Conservation (phyloP, 2,888 invertebrate species). For the Lapara coniferarum region DNA sequence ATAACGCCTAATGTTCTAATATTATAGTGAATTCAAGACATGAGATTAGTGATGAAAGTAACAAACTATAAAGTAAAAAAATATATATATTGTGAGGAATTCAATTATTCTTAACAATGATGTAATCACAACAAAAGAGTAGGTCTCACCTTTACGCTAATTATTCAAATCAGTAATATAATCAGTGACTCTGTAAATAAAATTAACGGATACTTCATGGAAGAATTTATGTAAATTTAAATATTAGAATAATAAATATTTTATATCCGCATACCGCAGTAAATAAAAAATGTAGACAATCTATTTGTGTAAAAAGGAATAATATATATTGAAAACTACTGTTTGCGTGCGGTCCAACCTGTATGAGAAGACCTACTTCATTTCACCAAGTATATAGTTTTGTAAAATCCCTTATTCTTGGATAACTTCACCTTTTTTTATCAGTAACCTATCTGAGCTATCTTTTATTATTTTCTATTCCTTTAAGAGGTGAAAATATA, state of each 20-base stretch:
- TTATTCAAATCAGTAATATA: neutral
- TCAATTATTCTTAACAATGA: neutral
- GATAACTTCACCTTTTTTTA: no score
- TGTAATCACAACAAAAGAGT: neutral
- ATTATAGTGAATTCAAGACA: no score
- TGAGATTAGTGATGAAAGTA: no score
- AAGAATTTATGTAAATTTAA: constrained; percentile 11
- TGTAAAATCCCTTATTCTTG: no score
- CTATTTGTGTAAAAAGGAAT: neutral
- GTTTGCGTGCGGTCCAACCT: neutral
- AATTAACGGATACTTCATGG: neutral
- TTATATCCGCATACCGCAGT: neutral
- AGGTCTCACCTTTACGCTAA: neutral
- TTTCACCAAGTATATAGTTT: no score
- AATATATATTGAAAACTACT: neutral
- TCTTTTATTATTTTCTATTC: no score
- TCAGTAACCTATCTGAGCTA: no score
- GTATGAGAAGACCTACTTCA: no score
- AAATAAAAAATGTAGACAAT: neutral
- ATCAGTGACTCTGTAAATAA: constrained; percentile 2
- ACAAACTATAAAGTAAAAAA: no score
- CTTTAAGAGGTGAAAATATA: no score
- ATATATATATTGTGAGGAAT: no score
- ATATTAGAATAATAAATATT: constrained; percentile 5
- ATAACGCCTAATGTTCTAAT: no score